Conservation (phyloP, 2,888 invertebrate genomes). For the Melipona beecheii region DNA sequence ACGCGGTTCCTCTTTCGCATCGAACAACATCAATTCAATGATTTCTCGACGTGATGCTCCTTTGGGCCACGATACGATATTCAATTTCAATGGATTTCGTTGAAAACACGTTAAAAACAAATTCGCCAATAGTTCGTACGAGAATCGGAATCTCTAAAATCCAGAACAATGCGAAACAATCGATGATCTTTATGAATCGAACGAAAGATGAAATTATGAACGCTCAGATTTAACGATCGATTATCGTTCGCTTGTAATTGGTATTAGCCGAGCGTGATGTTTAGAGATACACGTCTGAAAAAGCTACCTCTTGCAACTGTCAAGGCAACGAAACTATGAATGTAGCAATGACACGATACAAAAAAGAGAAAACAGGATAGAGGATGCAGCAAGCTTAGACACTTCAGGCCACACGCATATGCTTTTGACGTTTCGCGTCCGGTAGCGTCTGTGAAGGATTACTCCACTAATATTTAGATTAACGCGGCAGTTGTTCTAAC, state of each 20-base stretch:
- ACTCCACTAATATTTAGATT: constrained; percentile 37
- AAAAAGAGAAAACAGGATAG: constrained; percentile 19
- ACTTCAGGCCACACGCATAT: constrained; percentile 67
- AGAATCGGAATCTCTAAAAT: not conserved
- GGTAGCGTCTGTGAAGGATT: constrained; percentile 62
- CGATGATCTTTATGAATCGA: not conserved
- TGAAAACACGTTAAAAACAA: no score
- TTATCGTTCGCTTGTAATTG: constrained; percentile 25
- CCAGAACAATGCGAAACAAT: not conserved
- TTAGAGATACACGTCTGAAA: not conserved
- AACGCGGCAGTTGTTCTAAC: constrained; percentile 22
- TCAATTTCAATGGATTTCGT: not conserved
- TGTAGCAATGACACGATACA: not conserved
- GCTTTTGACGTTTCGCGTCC: constrained; percentile 81
- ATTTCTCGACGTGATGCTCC: not conserved
- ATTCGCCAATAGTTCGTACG: not conserved
- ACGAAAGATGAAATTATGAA: not conserved
- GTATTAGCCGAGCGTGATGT: constrained; percentile 16
- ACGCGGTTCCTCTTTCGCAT: constrained; percentile 20
- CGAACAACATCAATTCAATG: not conserved
- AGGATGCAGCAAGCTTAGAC: constrained; percentile 41
- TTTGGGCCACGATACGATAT: no score
- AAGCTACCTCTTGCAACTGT: not conserved
- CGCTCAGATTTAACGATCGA: constrained; percentile 13
- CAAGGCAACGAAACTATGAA: not conserved